Conservation (phyloP, 2,113 vertebrate species). For the Pica pica region DNA sequence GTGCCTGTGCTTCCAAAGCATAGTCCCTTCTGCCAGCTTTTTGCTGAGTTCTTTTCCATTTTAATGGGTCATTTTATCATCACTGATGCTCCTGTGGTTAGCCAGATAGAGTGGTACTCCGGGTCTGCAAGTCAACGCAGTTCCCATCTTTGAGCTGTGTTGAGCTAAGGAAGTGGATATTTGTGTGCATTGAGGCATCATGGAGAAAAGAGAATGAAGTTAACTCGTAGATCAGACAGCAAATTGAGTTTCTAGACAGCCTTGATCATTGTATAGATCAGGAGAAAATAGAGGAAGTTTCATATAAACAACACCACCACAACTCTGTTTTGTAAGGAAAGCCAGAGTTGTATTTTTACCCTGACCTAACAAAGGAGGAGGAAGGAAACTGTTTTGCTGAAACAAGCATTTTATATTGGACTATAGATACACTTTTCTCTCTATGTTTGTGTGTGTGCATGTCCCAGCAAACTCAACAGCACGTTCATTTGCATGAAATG, state of each 20-base stretch:
- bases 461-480: constrained; percentile 1
- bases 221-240: neutral
- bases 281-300: constrained; percentile 35
- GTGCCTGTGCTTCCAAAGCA: neutral
- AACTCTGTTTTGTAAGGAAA: constrained; percentile 25
- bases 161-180: neutral
- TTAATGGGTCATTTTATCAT: neutral
- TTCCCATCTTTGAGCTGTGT: neutral
- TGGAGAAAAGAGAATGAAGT: neutral
- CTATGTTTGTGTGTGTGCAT: neutral
- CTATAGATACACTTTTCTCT: constrained; percentile 5
- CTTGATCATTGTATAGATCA: neutral
- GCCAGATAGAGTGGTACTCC: neutral
- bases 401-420: neutral
- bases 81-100: neutral
- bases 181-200: neutral
- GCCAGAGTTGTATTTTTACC: constrained; percentile 33
- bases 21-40: neutral
- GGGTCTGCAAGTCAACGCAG: neutral
- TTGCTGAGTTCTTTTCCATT: neutral
- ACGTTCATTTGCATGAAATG: constrained; percentile 3
- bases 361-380: constrained; percentile 42
- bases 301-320: constrained; percentile 4
- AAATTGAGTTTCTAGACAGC: neutral
- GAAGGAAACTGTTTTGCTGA: constrained; percentile 59